Evolutionary conservation across 2,797 vertebrate genomes (phyloP).

Genomic region (Falco concolor): DNA sequence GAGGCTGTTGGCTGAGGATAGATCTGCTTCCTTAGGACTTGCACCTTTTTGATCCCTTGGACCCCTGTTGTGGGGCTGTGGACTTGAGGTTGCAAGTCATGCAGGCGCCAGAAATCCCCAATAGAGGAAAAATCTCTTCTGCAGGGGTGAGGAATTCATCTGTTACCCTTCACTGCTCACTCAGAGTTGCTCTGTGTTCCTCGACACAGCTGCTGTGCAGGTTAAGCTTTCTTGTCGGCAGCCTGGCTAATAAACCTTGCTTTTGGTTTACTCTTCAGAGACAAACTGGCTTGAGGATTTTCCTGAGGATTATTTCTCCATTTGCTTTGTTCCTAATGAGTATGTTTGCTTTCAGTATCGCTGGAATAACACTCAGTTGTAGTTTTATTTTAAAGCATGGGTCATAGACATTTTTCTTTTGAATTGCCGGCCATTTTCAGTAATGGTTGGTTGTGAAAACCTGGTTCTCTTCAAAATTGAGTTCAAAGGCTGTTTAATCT

Average conservation of each 20-base stretch:
- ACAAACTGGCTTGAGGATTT: not conserved
- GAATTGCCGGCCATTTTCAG: not conserved
- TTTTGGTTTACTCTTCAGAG: not conserved
- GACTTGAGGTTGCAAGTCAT: not conserved
- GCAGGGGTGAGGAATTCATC: not conserved
- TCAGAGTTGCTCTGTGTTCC: not conserved
- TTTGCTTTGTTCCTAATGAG: not conserved
- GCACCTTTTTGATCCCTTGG: not conserved
- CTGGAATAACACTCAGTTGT: not conserved
- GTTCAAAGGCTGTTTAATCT: not conserved
- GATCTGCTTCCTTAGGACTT: not conserved
- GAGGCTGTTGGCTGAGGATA: not conserved
- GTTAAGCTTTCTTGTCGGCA: not conserved
- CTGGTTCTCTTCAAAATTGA: not conserved
- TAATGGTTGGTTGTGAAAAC: not conserved
- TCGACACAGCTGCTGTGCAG: not conserved
- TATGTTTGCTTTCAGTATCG: not conserved
- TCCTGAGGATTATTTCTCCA: not conserved
- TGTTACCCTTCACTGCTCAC: fast-evolving
- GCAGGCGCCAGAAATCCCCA: not conserved
- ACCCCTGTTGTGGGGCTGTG: not conserved
- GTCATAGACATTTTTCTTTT: fast-evolving
- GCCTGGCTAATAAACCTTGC: not conserved
- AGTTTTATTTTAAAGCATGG: not conserved
- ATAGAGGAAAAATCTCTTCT: not conserved